These are phyloP conservation scores for Drosophila parvula DNA, from an alignment of 1,140 invertebrate genomes.

Conservation along the genomic window DNA sequence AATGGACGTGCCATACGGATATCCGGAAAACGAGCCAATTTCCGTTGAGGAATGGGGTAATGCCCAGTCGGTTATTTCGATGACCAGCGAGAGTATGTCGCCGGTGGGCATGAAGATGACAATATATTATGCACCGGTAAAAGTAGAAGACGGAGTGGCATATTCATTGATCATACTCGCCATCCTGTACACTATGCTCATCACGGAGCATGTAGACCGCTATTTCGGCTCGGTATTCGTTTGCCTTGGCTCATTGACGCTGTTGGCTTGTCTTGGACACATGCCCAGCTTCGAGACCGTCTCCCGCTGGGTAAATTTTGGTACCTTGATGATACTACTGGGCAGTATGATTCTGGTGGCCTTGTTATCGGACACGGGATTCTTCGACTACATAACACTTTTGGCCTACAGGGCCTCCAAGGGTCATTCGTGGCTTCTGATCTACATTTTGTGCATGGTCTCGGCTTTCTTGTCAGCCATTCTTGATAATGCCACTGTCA, in stretches of 20 bases:
- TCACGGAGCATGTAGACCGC: slow-evolving; percentile 91
- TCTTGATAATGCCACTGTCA: slow-evolving; percentile 94
- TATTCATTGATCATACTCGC: slow-evolving; percentile 87
- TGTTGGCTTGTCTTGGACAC: slow-evolving; percentile 88
- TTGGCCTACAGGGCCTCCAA: slow-evolving; percentile 87
- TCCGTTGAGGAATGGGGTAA: not conserved
- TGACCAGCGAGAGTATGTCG: not conserved
- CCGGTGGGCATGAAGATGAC: slow-evolving; percentile 6
- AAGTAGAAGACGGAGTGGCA: no score
- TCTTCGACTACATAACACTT: slow-evolving; percentile 93
- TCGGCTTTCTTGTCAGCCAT: slow-evolving; percentile 91
- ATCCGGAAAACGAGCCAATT: not conserved
- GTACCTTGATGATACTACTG: slow-evolving; percentile 92
- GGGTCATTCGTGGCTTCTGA: slow-evolving; percentile 91
- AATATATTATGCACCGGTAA: not conserved
- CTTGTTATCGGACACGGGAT: slow-evolving; percentile 92
- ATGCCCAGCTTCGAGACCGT: slow-evolving; percentile 89
- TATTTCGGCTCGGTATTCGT: slow-evolving; percentile 91
- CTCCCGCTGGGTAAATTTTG: slow-evolving; percentile 92
- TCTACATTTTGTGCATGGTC: slow-evolving; percentile 91
- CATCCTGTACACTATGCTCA: slow-evolving; percentile 91
- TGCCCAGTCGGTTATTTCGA: slow-evolving; percentile 1
- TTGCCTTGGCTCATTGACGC: slow-evolving; percentile 88
- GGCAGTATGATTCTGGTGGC: slow-evolving; percentile 95
- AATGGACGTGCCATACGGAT: not conserved